These are phyloP conservation scores for Entelurus aequoreus DNA, from an alignment of 2,113 vertebrate species.

Conservation along the genomic window DNA sequence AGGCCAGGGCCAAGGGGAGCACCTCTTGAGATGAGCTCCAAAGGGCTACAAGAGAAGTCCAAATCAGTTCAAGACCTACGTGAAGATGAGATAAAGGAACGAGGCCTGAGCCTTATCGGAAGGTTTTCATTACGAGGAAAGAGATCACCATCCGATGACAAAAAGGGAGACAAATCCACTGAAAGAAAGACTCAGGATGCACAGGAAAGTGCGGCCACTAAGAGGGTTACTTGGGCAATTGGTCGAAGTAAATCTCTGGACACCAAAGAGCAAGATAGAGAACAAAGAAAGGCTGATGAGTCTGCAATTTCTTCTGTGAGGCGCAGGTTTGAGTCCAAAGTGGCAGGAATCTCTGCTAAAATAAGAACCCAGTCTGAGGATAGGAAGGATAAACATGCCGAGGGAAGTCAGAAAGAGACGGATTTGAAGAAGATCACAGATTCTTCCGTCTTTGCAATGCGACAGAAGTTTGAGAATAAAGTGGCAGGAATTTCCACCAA, in stretches of 20 bases:
- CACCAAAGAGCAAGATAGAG: slow-evolving; percentile 45
- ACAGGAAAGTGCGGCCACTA: slow-evolving; percentile 32
- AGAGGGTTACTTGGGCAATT: slow-evolving; percentile 76
- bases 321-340: slow-evolving; percentile 81
- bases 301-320: slow-evolving; percentile 79
- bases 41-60: slow-evolving; percentile 73
- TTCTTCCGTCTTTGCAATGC: slow-evolving; percentile 78
- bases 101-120: slow-evolving; percentile 74
- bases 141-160: slow-evolving; percentile 59
- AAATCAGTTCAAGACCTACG: slow-evolving; percentile 88
- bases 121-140: slow-evolving; percentile 80
- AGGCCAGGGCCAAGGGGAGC: slow-evolving; percentile 79
- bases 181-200: slow-evolving; percentile 58
- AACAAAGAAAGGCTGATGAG: slow-evolving; percentile 52
- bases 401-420: slow-evolving; percentile 39
- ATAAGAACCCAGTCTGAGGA: slow-evolving; percentile 78
- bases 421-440: slow-evolving; percentile 56
- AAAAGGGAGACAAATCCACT: slow-evolving; percentile 65
- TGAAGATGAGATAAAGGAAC: slow-evolving; percentile 71
- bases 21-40: slow-evolving; percentile 79
- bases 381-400: slow-evolving; percentile 62
- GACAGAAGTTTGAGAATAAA: slow-evolving; percentile 81
- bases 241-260: slow-evolving; percentile 73
- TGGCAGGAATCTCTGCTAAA: slow-evolving; percentile 80
- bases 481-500: slow-evolving; percentile 77